Conservation (phyloP, 2,797 vertebrate species). For the Carcharodon carcharias region DNA sequence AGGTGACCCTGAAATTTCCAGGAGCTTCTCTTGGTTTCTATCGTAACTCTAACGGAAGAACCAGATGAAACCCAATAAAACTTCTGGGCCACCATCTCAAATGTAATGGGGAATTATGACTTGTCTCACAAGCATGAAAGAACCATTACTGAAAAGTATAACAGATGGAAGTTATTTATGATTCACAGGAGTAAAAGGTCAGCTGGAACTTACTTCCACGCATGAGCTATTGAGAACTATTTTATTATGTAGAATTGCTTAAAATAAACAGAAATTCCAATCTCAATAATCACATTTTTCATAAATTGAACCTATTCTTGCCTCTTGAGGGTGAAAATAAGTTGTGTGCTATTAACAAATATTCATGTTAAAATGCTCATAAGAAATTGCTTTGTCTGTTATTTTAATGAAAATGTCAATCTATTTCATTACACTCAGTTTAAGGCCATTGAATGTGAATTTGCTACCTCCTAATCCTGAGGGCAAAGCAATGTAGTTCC, state of each 20-base stretch:
- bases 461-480: not conserved
- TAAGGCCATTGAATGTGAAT: not conserved
- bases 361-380: not conserved
- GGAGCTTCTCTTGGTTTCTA: not conserved
- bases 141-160: not conserved
- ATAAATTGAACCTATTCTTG: not conserved
- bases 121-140: slow-evolving; percentile 23
- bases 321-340: not conserved
- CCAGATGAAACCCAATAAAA: not conserved
- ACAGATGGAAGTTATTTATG: slow-evolving; percentile 27
- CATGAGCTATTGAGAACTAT: not conserved
- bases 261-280: not conserved
- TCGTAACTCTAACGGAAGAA: not conserved
- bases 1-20: not conserved
- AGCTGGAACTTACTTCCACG: not conserved
- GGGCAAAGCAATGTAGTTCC: not conserved
- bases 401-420: not conserved
- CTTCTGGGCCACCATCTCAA: not conserved
- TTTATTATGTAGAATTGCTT: not conserved
- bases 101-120: not conserved
- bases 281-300: not conserved
- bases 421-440: not conserved
- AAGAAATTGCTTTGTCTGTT: not conserved
- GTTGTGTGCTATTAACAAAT: not conserved
- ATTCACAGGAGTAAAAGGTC: not conserved